phyloP scores from a whole-genome alignment of 2,113 vertebrate genomes.

The Gymnobelideus leadbeateri region DNA sequence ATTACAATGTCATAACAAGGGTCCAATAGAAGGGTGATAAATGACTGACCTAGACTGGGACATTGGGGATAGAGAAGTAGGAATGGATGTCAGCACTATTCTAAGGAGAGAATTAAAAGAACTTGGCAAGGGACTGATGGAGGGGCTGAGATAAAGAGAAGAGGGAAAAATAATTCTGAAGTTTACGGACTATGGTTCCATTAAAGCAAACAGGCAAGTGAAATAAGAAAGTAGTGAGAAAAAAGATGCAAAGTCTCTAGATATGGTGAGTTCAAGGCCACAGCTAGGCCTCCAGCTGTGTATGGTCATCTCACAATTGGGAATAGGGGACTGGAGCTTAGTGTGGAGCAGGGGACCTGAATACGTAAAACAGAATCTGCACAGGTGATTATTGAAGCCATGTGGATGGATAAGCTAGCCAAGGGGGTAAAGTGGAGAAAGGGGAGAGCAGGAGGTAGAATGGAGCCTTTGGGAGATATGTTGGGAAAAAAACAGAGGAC shows the following conservation, averaged over 20 bases:
- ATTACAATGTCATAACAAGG: neutral
- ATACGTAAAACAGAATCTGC: neutral
- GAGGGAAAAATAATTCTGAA: neutral
- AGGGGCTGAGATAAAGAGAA: neutral
- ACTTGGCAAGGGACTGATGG: neutral
- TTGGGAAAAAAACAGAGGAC: neutral
- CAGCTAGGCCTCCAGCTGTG: neutral
- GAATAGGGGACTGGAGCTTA: neutral
- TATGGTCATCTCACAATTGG: neutral
- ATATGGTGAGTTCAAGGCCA: neutral
- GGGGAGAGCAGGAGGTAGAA: neutral
- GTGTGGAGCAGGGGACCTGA: neutral
- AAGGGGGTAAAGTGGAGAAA: neutral
- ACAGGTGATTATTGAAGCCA: neutral
- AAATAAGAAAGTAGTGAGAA: neutral
- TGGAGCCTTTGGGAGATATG: neutral
- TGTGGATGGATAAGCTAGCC: neutral
- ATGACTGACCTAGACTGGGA: neutral
- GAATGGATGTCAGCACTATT: neutral
- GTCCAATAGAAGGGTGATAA: neutral
- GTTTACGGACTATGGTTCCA: neutral
- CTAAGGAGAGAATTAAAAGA: neutral
- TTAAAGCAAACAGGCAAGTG: neutral
- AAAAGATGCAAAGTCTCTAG: neutral
- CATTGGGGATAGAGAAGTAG: neutral